Evolutionary conservation across 2,113 vertebrate species (phyloP).

Genomic region (Zosterops pallidus): DNA sequence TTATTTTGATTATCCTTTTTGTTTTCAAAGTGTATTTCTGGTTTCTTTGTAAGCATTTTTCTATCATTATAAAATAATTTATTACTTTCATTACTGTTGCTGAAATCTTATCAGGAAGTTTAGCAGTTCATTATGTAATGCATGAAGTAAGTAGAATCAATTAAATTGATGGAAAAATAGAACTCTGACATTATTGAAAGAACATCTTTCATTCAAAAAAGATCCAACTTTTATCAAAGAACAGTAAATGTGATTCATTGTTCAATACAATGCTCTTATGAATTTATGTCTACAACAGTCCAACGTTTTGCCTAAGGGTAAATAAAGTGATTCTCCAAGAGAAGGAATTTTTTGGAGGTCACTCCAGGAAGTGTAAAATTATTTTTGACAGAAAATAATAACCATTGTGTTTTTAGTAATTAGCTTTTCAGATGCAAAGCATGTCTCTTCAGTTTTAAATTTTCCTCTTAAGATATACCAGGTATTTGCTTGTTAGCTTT

Average conservation of each 20-base stretch:
- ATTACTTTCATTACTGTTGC: background rate
- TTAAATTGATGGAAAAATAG: background rate
- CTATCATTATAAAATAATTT: background rate
- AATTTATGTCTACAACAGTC: background rate
- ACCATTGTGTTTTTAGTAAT: background rate
- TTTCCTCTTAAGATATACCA: background rate
- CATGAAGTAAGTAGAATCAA: background rate
- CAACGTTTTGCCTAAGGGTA: background rate
- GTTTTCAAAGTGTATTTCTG: background rate
- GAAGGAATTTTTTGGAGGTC: background rate
- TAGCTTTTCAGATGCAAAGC: background rate
- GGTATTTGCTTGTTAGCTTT: background rate
- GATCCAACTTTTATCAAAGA: background rate
- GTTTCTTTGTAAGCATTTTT: background rate
- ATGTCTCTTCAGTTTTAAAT: background rate
- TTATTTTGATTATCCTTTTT: background rate
- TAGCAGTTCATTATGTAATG: background rate
- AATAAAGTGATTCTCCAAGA: background rate
- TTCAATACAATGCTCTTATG: background rate
- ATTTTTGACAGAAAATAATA: background rate
- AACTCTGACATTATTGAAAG: background rate
- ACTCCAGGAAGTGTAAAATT: background rate
- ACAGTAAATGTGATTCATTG: background rate
- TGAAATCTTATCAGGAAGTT: background rate
- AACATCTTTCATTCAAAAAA: background rate